These are phyloP conservation scores for Anniella stebbinsi DNA, from an alignment of 2,797 vertebrate species.

Conservation along the genomic window DNA sequence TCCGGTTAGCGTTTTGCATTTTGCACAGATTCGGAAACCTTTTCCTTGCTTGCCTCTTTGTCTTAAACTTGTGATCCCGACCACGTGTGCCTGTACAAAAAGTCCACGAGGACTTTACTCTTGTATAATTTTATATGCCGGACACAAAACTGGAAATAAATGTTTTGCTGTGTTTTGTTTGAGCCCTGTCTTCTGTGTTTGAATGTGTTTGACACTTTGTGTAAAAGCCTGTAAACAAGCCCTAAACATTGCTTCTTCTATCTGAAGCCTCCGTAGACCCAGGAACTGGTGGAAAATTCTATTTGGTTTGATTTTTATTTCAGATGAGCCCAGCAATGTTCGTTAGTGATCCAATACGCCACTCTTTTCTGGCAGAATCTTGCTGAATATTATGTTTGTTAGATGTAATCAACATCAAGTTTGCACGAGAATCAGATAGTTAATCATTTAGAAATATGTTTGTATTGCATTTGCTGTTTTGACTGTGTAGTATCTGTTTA, in stretches of 20 bases:
- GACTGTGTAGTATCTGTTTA: too few relatives aligned
- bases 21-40: background rate
- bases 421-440: too few relatives aligned
- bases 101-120: too few relatives aligned
- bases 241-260: too few relatives aligned
- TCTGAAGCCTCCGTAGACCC: too few relatives aligned
- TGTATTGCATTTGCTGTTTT: too few relatives aligned
- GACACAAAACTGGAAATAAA: conserved; percentile 27
- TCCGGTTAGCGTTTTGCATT: background rate
- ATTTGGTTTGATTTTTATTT: background rate
- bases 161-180: background rate
- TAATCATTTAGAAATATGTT: too few relatives aligned
- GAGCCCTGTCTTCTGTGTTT: background rate
- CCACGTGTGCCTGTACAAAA: conserved; percentile 12
- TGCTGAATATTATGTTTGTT: too few relatives aligned
- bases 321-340: background rate
- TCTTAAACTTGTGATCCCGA: background rate
- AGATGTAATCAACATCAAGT: too few relatives aligned
- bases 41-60: too few relatives aligned
- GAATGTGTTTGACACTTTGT: background rate
- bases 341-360: background rate
- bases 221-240: background rate
- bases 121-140: conserved; percentile 3
- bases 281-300: background rate
- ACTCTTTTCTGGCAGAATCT: too few relatives aligned